Evolutionary conservation across 2,888 invertebrate species (phyloP).

Genomic region (Erpobdella octoculata): DNA sequence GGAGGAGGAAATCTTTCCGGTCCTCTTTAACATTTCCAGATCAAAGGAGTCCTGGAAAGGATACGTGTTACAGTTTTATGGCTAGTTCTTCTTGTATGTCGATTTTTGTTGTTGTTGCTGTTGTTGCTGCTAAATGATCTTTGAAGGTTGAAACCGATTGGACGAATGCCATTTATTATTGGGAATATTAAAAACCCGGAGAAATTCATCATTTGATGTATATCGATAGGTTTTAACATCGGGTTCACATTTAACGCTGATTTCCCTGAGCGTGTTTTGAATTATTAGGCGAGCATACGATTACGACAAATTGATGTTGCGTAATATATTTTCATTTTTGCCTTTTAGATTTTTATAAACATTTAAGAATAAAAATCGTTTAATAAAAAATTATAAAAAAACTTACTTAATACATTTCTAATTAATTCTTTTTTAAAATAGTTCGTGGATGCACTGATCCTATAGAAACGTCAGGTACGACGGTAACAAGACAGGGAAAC

Average conservation of each 20-base stretch:
- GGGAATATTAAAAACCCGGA: too few relatives aligned
- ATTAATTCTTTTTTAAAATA: neutral
- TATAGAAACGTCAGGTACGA: neutral
- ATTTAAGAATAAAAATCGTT: neutral
- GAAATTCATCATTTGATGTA: too few relatives aligned
- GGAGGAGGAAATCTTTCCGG: neutral
- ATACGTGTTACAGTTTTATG: slow-evolving; percentile 7
- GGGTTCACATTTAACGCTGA: too few relatives aligned
- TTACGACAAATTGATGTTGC: too few relatives aligned
- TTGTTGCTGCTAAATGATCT: neutral
- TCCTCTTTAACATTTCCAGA: slow-evolving; percentile 5
- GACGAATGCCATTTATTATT: neutral
- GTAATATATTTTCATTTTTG: too few relatives aligned
- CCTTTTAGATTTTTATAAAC: too few relatives aligned
- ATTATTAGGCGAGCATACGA: too few relatives aligned
- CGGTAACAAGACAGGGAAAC: slow-evolving; percentile 8
- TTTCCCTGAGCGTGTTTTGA: too few relatives aligned
- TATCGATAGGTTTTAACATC: too few relatives aligned
- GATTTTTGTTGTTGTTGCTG: neutral
- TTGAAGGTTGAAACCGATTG: neutral
- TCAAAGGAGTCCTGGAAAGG: slow-evolving; percentile 17
- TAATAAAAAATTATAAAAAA: too few relatives aligned
- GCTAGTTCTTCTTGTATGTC: neutral
- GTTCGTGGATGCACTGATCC: slow-evolving; percentile 22
- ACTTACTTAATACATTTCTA: too few relatives aligned